Evolutionary conservation across 2,888 invertebrate species (phyloP).

Genomic region (Linhomoeus sp.): DNA sequence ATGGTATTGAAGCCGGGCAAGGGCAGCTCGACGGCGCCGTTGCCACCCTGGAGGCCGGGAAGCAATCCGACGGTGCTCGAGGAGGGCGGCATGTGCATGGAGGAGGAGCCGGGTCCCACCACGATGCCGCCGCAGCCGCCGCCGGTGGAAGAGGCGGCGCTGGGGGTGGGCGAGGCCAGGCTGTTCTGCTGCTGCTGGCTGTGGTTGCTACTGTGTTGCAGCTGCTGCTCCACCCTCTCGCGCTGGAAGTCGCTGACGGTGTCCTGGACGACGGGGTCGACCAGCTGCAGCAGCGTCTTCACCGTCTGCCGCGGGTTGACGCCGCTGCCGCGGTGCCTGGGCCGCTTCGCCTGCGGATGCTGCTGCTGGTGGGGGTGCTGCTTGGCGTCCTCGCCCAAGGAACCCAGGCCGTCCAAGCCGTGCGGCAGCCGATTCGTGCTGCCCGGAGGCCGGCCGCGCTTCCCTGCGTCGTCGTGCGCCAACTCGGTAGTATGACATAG

Average conservation of each 20-base stretch:
- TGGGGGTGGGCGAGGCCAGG: not conserved
- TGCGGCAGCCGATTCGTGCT: not conserved
- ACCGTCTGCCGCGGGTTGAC: constrained; percentile 4
- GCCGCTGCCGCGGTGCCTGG: constrained; percentile 7
- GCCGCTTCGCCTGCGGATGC: constrained; percentile 7
- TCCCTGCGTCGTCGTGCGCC: not conserved
- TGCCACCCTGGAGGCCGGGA: not conserved
- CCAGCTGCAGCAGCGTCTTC: constrained; percentile 7
- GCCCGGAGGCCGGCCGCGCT: constrained; percentile 2
- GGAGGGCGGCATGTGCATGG: not conserved
- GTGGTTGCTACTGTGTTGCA: not conserved
- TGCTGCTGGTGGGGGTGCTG: not conserved
- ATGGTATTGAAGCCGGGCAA: too few relatives aligned
- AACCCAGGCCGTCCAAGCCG: not conserved
- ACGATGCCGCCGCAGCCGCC: not conserved
- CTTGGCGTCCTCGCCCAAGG: not conserved
- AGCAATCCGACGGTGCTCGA: not conserved
- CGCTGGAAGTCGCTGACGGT: constrained; percentile 18
- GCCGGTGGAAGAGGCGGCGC: not conserved
- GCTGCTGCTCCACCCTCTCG: constrained; percentile 9
- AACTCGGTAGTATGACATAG: too few relatives aligned
- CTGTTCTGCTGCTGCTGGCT: not conserved
- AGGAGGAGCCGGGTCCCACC: not conserved
- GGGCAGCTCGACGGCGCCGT: not conserved
- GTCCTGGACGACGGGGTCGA: constrained; percentile 12